Conservation (phyloP, 2,113 vertebrate species). For the Tapirus terrestris region DNA sequence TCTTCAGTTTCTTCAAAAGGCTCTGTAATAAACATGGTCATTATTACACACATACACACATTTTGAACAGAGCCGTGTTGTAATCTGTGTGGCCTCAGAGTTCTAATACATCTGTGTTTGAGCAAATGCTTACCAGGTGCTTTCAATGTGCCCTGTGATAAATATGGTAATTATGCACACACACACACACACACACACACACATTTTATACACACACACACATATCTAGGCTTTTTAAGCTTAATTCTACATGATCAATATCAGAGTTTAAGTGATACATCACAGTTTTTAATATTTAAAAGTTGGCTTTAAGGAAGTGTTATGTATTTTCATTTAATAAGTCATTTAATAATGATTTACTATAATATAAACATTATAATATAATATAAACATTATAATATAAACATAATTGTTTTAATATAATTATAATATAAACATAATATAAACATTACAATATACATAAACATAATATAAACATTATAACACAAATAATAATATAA, state of each 20-base stretch:
- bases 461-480: no score
- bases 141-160: neutral
- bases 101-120: no score
- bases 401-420: no score
- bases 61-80: no score
- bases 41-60: neutral
- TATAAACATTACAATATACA: no score
- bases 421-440: no score
- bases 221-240: neutral
- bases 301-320: neutral
- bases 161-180: neutral
- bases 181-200: neutral
- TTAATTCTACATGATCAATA: neutral
- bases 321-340: neutral
- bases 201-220: no score
- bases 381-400: no score
- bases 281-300: neutral
- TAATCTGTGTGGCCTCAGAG: no score
- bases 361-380: no score
- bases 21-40: slow-evolving; percentile 81
- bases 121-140: no score
- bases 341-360: no score
- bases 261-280: neutral
- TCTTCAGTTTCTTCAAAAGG: slow-evolving; percentile 97
- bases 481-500: neutral